These are phyloP conservation scores for Myotis pilosus DNA, from an alignment of 2,797 vertebrate genomes.

Conservation along the genomic window DNA sequence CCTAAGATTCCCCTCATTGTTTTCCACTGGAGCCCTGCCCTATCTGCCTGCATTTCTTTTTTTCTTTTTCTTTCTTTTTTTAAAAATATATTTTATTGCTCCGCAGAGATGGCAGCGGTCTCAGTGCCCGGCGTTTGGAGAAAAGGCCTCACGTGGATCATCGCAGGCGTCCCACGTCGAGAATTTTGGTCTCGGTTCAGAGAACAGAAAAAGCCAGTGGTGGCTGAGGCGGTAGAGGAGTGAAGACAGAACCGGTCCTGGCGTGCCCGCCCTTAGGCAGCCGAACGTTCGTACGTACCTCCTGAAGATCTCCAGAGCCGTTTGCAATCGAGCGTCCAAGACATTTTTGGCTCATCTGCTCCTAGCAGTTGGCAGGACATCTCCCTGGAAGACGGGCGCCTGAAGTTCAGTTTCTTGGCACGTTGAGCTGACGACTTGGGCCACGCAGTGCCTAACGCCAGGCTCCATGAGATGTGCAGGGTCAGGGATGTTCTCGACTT, in stretches of 20 bases:
- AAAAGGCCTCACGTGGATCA: not conserved
- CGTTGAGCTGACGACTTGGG: slow-evolving; percentile 79
- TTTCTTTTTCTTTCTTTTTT: too few relatives aligned
- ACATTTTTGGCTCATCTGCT: slow-evolving; percentile 74
- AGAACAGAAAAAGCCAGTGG: slow-evolving; percentile 61
- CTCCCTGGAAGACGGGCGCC: slow-evolving; percentile 68
- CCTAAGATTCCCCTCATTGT: too few relatives aligned
- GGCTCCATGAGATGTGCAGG: slow-evolving; percentile 78
- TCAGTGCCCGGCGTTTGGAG: fast-evolving
- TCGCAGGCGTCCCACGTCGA: not conserved
- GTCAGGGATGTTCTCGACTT: slow-evolving; percentile 81
- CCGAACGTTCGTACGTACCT: slow-evolving; percentile 68
- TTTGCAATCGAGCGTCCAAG: slow-evolving; percentile 70
- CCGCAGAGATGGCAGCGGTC: slow-evolving; percentile 24
- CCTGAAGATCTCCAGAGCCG: slow-evolving; percentile 76
- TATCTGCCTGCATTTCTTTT: too few relatives aligned
- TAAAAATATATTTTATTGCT: too few relatives aligned
- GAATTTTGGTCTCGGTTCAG: slow-evolving; percentile 73
- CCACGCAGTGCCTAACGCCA: slow-evolving; percentile 81
- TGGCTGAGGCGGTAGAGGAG: not conserved
- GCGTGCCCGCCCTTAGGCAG: slow-evolving; percentile 75
- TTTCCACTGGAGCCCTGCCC: too few relatives aligned
- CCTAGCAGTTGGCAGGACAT: slow-evolving; percentile 76
- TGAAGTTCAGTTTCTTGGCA: slow-evolving; percentile 79
- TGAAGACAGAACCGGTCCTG: slow-evolving; percentile 64